Evolutionary conservation across 2,888 invertebrate genomes (phyloP).

Genomic region (Morinoia aosen): DNA sequence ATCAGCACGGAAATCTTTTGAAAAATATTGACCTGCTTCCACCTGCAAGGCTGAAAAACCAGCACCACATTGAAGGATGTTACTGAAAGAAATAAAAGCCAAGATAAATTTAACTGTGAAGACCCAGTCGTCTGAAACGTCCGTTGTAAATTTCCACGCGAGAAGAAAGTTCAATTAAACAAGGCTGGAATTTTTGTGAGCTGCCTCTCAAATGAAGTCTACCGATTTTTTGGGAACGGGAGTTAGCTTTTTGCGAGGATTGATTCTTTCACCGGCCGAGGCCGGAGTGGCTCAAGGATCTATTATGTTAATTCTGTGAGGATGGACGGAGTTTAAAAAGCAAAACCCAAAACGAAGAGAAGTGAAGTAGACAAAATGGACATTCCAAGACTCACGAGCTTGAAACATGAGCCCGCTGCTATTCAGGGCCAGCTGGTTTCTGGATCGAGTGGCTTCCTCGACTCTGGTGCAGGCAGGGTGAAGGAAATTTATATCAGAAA

Average conservation of each 20-base stretch:
- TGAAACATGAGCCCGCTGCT: not conserved
- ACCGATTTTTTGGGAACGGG: not conserved
- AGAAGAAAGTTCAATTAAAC: conserved; percentile 17
- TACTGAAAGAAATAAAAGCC: not conserved
- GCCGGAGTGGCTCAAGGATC: not conserved
- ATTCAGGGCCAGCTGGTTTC: not conserved
- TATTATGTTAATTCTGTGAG: not conserved
- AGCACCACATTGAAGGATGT: not conserved
- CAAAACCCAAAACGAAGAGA: not conserved
- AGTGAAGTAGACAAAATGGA: not conserved
- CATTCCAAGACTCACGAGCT: not conserved
- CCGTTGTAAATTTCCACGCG: not conserved
- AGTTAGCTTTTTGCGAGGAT: not conserved
- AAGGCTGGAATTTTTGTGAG: not conserved
- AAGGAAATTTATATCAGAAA: not conserved
- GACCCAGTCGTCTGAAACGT: not conserved
- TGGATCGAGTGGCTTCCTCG: not conserved
- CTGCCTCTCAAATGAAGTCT: not conserved
- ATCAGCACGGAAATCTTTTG: not conserved
- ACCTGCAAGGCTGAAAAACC: not conserved
- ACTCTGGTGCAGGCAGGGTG: not conserved
- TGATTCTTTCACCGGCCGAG: not conserved
- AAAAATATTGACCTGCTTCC: not conserved
- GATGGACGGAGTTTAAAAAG: not conserved
- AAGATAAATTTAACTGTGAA: not conserved